phyloP scores from a whole-genome alignment of 2,888 invertebrate species.

The Lasioglossum leucozonium region DNA sequence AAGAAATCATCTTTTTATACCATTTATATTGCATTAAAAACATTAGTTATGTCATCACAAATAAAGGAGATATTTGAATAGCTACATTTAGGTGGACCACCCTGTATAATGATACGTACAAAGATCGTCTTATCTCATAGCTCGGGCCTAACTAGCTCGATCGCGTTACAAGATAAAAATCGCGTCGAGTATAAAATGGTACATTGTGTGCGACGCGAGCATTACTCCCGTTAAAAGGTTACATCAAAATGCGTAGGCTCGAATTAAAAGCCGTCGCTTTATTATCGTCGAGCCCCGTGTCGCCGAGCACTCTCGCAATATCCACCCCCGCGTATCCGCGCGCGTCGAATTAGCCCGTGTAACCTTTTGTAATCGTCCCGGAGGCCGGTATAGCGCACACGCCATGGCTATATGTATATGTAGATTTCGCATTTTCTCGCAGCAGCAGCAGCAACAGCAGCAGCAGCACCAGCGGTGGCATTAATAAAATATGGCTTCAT shows the following conservation, averaged over 20 bases:
- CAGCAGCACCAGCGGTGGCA: slow-evolving; percentile 17
- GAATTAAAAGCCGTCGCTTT: slow-evolving; percentile 51
- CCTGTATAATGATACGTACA: not conserved
- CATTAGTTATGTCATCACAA: no score
- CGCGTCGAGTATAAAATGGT: slow-evolving; percentile 24
- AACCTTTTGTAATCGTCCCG: slow-evolving; percentile 61
- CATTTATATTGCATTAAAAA: no score
- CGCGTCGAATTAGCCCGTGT: slow-evolving; percentile 62
- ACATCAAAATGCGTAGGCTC: slow-evolving; percentile 37
- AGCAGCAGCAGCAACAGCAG: not conserved
- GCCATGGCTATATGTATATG: slow-evolving; percentile 1
- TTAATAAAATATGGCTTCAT: slow-evolving; percentile 69
- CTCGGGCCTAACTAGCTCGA: not conserved
- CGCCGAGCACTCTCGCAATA: not conserved
- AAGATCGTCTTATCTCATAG: not conserved
- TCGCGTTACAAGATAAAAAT: slow-evolving; percentile 32
- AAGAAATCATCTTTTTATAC: no score
- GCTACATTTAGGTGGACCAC: no score
- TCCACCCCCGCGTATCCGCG: not conserved
- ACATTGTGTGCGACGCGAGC: not conserved
- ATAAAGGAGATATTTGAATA: no score
- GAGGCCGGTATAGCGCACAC: not conserved
- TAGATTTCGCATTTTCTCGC: slow-evolving; percentile 61
- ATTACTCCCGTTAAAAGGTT: slow-evolving; percentile 28
- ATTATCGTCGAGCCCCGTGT: slow-evolving; percentile 17